phyloP scores from a whole-genome alignment of 2,888 invertebrate genomes.

The Agrypnus murinus region DNA sequence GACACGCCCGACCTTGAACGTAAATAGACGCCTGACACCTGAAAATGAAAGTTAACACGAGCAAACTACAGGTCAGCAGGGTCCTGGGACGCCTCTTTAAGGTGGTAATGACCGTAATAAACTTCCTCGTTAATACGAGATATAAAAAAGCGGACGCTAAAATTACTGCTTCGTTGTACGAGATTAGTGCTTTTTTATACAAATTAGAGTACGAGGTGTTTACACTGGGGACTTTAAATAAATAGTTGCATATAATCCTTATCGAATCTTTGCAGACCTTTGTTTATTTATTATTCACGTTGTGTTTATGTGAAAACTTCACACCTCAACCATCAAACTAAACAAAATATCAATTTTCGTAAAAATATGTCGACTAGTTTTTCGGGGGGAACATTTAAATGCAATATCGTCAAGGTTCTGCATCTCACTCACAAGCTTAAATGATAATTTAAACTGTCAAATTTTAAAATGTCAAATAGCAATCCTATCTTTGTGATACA shows the following conservation, averaged over 20 bases:
- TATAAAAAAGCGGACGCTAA: constrained; percentile 30
- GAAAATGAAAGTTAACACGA: constrained; percentile 58
- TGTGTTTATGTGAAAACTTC: too few species aligned
- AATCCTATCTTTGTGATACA: too few species aligned
- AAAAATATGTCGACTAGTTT: too few species aligned
- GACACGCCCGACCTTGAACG: constrained; percentile 43
- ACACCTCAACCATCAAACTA: too few species aligned
- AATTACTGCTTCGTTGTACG: constrained; percentile 26
- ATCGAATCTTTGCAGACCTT: not conserved
- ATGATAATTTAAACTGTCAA: too few species aligned
- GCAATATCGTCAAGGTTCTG: too few species aligned
- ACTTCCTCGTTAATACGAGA: constrained; percentile 31
- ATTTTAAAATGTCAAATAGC: too few species aligned
- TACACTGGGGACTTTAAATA: not conserved
- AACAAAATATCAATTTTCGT: too few species aligned
- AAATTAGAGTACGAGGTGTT: constrained; percentile 15
- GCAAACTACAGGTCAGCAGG: constrained; percentile 55
- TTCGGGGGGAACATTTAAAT: too few species aligned
- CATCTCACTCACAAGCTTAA: too few species aligned
- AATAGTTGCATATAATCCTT: not conserved
- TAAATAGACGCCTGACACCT: constrained; percentile 51
- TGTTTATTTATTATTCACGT: not conserved
- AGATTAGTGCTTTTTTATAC: constrained; percentile 10
- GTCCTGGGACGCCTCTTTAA: constrained; percentile 56
- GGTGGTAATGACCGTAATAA: constrained; percentile 46